Conservation (phyloP, 23 tunicate species). For the Diplosoma virens region DNA sequence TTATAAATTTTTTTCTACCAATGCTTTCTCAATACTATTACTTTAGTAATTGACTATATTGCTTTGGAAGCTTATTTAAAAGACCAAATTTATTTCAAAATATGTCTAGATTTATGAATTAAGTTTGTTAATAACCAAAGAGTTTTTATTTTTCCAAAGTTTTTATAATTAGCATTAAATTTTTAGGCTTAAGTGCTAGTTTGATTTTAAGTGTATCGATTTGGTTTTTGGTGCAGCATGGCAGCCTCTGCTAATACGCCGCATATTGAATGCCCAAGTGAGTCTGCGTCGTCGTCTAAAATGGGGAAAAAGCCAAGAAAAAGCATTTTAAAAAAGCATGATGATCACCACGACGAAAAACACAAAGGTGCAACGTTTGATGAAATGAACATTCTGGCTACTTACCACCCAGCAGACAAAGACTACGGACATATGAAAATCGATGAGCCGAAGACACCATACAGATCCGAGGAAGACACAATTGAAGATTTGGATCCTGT, state of each 20-base stretch:
- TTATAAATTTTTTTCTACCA: no score
- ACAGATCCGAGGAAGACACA: conserved; percentile 59
- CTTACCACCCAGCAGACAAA: conserved; percentile 90
- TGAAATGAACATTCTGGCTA: conserved; percentile 91
- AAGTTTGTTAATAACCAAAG: no score
- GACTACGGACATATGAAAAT: conserved; percentile 99
- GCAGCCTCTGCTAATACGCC: background rate
- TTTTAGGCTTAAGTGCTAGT: no score
- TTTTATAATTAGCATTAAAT: no score
- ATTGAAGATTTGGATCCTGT: conserved; percentile 57
- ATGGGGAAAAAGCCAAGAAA: conserved; percentile 32
- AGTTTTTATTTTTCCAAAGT: no score
- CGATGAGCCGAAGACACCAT: conserved; percentile 98
- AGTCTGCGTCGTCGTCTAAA: background rate
- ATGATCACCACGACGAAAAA: conserved; percentile 15
- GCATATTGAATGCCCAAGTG: background rate
- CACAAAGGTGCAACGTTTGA: conserved; percentile 67
- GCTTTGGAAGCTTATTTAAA: no score
- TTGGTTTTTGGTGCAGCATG: no score
- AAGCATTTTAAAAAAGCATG: conserved; percentile 45
- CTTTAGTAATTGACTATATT: no score
- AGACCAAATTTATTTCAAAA: no score
- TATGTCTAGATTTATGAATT: no score
- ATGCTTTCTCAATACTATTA: no score
- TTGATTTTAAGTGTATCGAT: no score